Evolutionary conservation across 1,140 invertebrate species (phyloP).

Genomic region (Megathymus violae): DNA sequence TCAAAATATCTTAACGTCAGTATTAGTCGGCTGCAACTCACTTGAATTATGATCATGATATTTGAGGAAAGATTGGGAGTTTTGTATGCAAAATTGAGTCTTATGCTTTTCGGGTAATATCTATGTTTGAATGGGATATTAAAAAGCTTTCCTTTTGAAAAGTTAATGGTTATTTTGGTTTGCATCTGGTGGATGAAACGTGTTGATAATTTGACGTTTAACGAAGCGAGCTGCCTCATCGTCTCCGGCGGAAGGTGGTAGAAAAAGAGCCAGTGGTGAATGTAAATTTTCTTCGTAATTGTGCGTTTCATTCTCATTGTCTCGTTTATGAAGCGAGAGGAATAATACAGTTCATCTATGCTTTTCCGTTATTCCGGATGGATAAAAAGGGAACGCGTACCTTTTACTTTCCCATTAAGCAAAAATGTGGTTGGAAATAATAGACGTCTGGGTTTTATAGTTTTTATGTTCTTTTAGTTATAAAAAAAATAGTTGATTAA

Average conservation of each 20-base stretch:
- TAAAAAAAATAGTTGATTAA: too few species aligned
- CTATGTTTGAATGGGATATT: slow-evolving; percentile 35
- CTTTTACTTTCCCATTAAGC: slow-evolving; percentile 33
- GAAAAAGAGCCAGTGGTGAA: slow-evolving; percentile 73
- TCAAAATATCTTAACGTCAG: slow-evolving; percentile 32
- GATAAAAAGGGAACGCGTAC: slow-evolving; percentile 30
- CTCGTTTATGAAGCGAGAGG: slow-evolving; percentile 68
- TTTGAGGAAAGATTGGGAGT: slow-evolving; percentile 52
- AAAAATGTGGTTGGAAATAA: slow-evolving; percentile 28
- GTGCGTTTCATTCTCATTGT: slow-evolving; percentile 74
- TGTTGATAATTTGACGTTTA: slow-evolving; percentile 80
- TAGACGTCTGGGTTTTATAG: slow-evolving; percentile 29
- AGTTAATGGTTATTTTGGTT: slow-evolving; percentile 66
- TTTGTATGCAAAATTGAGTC: slow-evolving; percentile 51
- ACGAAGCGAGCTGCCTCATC: slow-evolving; percentile 69
- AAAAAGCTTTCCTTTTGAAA: slow-evolving; percentile 38
- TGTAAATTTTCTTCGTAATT: slow-evolving; percentile 77
- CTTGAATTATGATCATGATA: slow-evolving; percentile 71
- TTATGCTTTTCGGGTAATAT: slow-evolving; percentile 42
- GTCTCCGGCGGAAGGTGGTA: slow-evolving; percentile 69
- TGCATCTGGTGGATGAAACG: slow-evolving; percentile 58
- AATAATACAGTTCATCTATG: slow-evolving; percentile 43
- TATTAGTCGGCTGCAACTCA: slow-evolving; percentile 47
- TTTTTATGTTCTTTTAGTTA: slow-evolving; percentile 24
- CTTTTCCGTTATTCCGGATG: slow-evolving; percentile 33